Percentiles rank a stretch among this genome's conserved stretches.
phyloP scores from a whole-genome alignment of 2,113 vertebrate species.

The Chlorocebus sabaeus region DNA sequence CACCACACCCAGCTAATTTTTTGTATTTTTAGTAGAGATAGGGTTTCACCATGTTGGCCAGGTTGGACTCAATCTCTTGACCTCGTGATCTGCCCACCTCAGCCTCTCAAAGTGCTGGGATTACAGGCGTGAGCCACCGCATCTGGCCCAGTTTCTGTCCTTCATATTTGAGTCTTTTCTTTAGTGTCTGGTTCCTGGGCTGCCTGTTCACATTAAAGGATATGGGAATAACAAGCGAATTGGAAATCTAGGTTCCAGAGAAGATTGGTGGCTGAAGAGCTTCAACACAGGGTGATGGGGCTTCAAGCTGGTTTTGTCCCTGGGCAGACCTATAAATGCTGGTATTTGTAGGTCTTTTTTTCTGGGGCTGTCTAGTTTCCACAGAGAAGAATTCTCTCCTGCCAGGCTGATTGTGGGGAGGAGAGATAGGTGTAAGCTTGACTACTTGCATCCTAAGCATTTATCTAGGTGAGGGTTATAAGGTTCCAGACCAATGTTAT shows the following conservation, averaged over 20 bases:
- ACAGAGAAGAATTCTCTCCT: not conserved
- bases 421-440: not conserved
- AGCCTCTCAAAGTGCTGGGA: not conserved
- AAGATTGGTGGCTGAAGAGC: not conserved
- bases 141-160: not conserved
- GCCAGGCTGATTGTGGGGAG: not conserved
- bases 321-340: not conserved
- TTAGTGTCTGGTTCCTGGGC: not conserved
- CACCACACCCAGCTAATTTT: not conserved
- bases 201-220: conserved; percentile 17
- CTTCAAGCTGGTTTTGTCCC: not conserved
- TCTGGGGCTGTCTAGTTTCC: not conserved
- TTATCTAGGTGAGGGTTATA: not conserved
- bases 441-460: not conserved
- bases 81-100: not conserved
- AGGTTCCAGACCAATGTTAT: not conserved
- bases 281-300: not conserved
- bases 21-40: not conserved
- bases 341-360: not conserved
- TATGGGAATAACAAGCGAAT: not conserved
- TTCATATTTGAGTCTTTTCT: not conserved
- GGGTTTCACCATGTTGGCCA: not conserved
- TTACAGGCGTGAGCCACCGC: not conserved
- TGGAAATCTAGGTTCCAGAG: not conserved
- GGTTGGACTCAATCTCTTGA: not conserved